Conservation (phyloP, 1,140 invertebrate genomes). For the Hypothenemus hampei region DNA sequence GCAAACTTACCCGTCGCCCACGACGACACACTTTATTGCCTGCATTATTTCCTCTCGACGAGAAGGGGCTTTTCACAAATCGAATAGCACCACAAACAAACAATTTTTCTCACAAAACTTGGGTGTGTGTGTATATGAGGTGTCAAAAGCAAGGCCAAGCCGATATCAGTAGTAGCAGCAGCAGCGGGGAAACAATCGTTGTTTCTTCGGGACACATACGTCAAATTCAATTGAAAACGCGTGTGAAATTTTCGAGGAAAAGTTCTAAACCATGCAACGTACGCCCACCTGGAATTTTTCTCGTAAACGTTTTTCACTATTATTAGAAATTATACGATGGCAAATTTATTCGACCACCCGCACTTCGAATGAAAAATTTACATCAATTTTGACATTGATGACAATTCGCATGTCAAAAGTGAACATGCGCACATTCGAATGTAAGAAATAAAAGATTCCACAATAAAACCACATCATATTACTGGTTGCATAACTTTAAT, state of each 20-base stretch:
- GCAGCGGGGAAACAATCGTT: slow-evolving; percentile 7
- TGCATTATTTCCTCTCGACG: slow-evolving; percentile 59
- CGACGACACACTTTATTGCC: slow-evolving; percentile 93
- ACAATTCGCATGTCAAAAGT: too few relatives aligned
- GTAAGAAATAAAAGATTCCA: too few relatives aligned
- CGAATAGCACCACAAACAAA: slow-evolving; percentile 18
- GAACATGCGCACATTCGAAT: too few relatives aligned
- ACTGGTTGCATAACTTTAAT: too few relatives aligned
- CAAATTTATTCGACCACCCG: slow-evolving; percentile 13
- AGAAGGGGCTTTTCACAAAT: background rate
- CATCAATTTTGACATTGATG: background rate
- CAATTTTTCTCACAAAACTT: slow-evolving; percentile 24
- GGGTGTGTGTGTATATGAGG: slow-evolving; percentile 30
- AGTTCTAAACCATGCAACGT: slow-evolving; percentile 1
- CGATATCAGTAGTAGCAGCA: background rate
- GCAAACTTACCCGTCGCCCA: slow-evolving; percentile 81
- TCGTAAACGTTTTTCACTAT: slow-evolving; percentile 7
- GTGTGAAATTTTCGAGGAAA: background rate
- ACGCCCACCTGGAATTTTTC: slow-evolving; percentile 4
- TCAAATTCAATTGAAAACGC: too few relatives aligned
- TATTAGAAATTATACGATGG: slow-evolving; percentile 5
- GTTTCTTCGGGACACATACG: background rate
- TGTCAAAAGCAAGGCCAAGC: slow-evolving; percentile 30
- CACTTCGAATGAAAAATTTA: background rate
- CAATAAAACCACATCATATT: too few relatives aligned